phyloP scores from a whole-genome alignment of 2,888 invertebrate genomes.

The Branchipolynoe longqiensis region DNA sequence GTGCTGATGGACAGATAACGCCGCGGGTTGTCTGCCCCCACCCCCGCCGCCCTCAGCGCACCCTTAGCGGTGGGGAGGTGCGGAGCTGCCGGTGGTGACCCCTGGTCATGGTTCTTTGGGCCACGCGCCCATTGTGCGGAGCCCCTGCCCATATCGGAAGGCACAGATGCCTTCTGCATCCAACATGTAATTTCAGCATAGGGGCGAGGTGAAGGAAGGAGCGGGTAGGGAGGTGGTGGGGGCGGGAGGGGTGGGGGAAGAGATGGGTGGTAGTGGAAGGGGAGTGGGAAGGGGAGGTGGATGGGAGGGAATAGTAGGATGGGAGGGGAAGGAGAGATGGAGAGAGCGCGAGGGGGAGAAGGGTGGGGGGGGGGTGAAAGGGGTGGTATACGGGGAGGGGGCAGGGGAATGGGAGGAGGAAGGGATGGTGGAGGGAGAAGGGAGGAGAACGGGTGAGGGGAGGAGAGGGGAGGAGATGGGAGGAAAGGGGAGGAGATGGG shows the following conservation, averaged over 20 bases:
- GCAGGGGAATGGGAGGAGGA: conserved; percentile 5
- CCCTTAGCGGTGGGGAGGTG: no score
- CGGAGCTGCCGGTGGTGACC: no score
- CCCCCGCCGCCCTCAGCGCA: no score
- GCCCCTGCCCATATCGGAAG: conserved; percentile 44
- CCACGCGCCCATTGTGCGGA: conserved; percentile 37
- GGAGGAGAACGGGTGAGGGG: neutral
- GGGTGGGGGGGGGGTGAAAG: conserved; percentile 31
- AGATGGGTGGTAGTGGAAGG: neutral
- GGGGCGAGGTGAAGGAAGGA: conserved; percentile 26
- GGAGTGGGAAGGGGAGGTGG: neutral
- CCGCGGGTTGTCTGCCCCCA: neutral
- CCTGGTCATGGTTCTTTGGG: conserved; percentile 21
- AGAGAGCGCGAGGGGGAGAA: neutral
- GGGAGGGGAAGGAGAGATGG: neutral
- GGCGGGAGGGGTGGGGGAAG: conserved; percentile 2
- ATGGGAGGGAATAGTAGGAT: no score
- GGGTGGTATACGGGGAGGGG: neutral
- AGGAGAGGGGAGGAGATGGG: neutral
- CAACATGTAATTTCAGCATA: conserved; percentile 56
- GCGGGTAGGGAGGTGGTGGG: neutral
- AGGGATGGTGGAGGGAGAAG: neutral
- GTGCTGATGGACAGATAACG: conserved; percentile 30
- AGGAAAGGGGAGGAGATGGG: neutral
- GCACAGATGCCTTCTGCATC: conserved; percentile 29